A percentile compares a stretch with the other conserved stretches of the same genome.
Evolutionary conservation across 2,888 invertebrate species (phyloP).

Genomic region (Macropis europaea): DNA sequence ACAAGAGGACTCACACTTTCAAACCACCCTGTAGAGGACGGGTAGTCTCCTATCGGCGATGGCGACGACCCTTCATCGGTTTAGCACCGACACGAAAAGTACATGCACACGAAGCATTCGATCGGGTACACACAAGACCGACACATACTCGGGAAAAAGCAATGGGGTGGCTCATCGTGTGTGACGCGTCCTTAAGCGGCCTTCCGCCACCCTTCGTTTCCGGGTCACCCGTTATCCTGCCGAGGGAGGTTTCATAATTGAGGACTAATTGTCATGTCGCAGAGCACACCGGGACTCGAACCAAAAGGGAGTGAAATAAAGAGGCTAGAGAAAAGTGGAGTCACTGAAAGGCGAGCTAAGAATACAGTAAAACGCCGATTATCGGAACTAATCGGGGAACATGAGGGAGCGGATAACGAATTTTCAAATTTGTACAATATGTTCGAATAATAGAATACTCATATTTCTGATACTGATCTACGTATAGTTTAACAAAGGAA

Average conservation of each 20-base stretch:
- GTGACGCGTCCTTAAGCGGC: constrained; percentile 48
- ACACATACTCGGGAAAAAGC: constrained; percentile 22
- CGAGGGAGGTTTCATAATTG: constrained; percentile 62
- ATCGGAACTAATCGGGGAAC: no score
- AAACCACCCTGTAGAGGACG: not conserved
- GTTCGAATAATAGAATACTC: no score
- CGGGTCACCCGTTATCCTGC: constrained; percentile 56
- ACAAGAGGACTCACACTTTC: not conserved
- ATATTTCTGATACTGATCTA: no score
- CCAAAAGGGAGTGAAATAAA: constrained; percentile 30
- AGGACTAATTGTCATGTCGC: constrained; percentile 60
- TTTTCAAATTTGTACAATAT: no score
- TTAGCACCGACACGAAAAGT: constrained; percentile 57
- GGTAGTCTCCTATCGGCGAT: constrained; percentile 14
- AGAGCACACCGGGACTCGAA: constrained; percentile 22
- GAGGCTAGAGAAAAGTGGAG: constrained; percentile 8
- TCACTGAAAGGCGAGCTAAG: no score
- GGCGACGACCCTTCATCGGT: constrained; percentile 52
- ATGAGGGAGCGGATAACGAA: no score
- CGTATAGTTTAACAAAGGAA: no score
- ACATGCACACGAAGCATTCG: constrained; percentile 53
- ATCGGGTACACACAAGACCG: constrained; percentile 31
- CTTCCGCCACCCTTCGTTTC: constrained; percentile 55
- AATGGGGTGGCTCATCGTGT: constrained; percentile 6
- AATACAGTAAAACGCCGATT: no score